A percentile compares a stretch with the other conserved stretches of the same genome.
These are phyloP conservation scores for Periphyllus acericola DNA, from an alignment of 2,888 invertebrate species.

Conservation along the genomic window DNA sequence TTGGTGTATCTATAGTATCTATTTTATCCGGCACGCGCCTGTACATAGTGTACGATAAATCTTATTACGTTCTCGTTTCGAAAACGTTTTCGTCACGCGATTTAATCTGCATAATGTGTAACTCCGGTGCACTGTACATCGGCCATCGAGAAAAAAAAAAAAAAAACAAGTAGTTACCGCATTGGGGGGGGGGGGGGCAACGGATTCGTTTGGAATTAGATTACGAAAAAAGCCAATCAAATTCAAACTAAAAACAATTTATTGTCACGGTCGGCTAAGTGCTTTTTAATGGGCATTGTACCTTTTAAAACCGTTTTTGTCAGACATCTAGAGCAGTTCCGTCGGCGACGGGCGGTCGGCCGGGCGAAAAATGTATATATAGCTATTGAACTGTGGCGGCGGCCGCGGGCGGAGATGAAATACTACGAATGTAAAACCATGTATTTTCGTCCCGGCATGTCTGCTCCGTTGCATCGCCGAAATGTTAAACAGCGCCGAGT, in stretches of 20 bases:
- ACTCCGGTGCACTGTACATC: too few species aligned
- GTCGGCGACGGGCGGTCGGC: background rate
- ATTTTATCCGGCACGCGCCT: too few species aligned
- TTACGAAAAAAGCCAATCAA: constrained; percentile 10
- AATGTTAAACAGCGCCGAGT: constrained; percentile 1
- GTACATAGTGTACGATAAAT: too few species aligned
- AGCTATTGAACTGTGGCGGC: background rate
- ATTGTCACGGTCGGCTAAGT: constrained; percentile 10
- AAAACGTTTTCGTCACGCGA: background rate
- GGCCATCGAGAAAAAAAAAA: too few species aligned
- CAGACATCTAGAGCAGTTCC: background rate
- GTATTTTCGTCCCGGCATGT: background rate
- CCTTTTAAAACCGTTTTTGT: constrained; percentile 13
- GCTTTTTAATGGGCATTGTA: background rate
- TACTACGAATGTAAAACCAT: background rate
- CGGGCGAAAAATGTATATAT: background rate
- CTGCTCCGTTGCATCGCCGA: background rate
- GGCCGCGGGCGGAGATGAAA: background rate
- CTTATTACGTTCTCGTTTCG: background rate
- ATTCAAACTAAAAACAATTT: constrained; percentile 5
- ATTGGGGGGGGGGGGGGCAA: too few species aligned
- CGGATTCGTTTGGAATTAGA: background rate
- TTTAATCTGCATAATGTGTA: too few species aligned
- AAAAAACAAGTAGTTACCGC: too few species aligned
- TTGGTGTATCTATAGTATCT: too few species aligned